Base-by-base conservation (phyloP, 2,113 vertebrate genomes). In the Corythoichthys intestinalis region DNA sequence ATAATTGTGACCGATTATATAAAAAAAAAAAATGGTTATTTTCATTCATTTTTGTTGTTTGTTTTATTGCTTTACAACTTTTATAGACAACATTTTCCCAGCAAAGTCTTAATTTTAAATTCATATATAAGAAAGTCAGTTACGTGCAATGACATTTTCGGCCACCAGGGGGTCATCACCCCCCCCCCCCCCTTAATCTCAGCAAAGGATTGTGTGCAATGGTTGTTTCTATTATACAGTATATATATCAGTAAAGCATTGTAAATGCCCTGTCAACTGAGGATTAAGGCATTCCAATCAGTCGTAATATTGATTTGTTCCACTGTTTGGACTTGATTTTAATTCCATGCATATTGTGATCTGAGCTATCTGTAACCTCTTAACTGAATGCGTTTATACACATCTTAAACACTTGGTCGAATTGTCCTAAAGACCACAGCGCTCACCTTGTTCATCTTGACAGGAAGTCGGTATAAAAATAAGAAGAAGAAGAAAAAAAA, bases 281-380 rank as follows among this genome's bases (percentile, higher is more conserved):
- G 20, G 53, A 74, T 57, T 52, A 62, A 60, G 2, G 46, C 48
- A 17, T 61, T 67, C 65, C 60, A 28, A 56, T 15, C 50, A 9
- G 50, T 44, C 41, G 66, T 65, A 50, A 3, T 62, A 79, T 76
- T 74, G 81, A 83, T 85, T 81, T 72, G 76, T 75, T 76, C 79
- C 72, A 49, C 71, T 34, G 87, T 17, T 67, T 76, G 12, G n/a
- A 72, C 65, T 47, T 5, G 66, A 66, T 81, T 81, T 85, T 75
- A 79, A 86, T 86, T 81, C 75, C 82, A 81, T 76, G 76, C 79
- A 58, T 73, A 57, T 74, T 83, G 75, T 70, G 73, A 79, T 78
- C 68, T 49, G 71, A 76, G 74, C 58, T 71, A 74, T 77, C 77
- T 75, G 75, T 71, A 15, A 53, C 65, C 65, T 76, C 73, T 75